Evolutionary conservation across 2,113 vertebrate species (phyloP), one percentile per base, ranked within the genome.

Genomic region (Polypterus senegalus): DNA sequence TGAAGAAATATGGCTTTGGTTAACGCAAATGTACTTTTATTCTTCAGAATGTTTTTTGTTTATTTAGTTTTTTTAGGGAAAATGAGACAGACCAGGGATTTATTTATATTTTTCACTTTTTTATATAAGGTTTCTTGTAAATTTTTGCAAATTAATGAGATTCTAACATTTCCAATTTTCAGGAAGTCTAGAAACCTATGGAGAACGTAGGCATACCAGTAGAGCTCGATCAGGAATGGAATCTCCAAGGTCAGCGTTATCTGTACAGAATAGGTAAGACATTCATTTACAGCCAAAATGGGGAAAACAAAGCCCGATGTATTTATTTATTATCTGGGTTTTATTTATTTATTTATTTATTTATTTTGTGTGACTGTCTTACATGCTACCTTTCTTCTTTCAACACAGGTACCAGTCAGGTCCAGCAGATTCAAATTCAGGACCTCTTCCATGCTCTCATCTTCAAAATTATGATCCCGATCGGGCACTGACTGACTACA

Each of bases 401-500:
- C 47, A 11, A 8, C 46, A 3, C 54, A 97, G 94, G 83, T 89
- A 82, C 67, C 84, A 82, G 4, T 54, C 81, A 10, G 46, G 63
- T 61, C 74, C 71, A 1, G 3, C 72, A 1, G 78, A 85, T 4
- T 71, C 79, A 54, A 89, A 87, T 63, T 75, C 86, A 0, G 80
- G 77, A 3, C 76, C 86, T 7, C 77, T 92, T 46, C 60, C 86
- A 43, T 93, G 89, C 61, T 89, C 92, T 60, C 92, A 97, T 59
- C 89, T 98, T 66, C 93, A 95, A 83, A 93, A 87, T 77, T 98
- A 98, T 1, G 93, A 99, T 57, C 96, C 96, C 0, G 96, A 98
- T 64, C 78, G 93, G 65, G 92, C 96, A 7, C 83, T 99, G 59
- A 92, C 90, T 0, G 96, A 99, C 77, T 98, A 99, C 67, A 96